These are phyloP conservation scores for Spea bombifrons DNA, from an alignment of 2,113 vertebrate species.

Conservation along the genomic window DNA sequence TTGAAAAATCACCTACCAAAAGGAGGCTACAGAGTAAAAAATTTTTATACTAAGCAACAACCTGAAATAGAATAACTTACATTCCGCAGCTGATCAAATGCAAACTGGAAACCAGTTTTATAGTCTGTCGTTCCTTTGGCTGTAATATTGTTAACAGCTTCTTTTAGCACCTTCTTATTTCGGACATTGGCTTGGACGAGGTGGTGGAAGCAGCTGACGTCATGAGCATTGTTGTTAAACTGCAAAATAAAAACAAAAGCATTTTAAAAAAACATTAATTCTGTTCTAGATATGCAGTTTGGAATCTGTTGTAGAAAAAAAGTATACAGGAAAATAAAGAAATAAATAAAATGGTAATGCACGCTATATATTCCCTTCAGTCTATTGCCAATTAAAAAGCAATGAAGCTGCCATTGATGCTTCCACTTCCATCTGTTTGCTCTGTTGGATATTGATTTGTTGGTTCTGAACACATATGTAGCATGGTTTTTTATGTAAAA, in stretches of 20 bases:
- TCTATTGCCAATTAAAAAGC: slow-evolving; percentile 36
- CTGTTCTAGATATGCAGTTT: not conserved
- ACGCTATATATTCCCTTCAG: slow-evolving; percentile 16
- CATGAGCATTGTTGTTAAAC: slow-evolving; percentile 95
- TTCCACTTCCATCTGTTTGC: slow-evolving; percentile 36
- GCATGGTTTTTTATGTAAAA: slow-evolving; percentile 21
- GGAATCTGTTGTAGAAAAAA: slow-evolving; percentile 3
- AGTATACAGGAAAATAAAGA: not conserved
- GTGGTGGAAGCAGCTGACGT: slow-evolving; percentile 92
- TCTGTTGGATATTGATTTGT: slow-evolving; percentile 41
- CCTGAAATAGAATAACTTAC: slow-evolving; percentile 68
- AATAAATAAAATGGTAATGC: not conserved
- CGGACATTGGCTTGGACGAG: slow-evolving; percentile 97
- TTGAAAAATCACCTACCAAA: too few species aligned
- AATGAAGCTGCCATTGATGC: slow-evolving; percentile 24
- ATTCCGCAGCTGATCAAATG: slow-evolving; percentile 89
- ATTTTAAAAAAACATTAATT: not conserved
- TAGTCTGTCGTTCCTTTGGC: slow-evolving; percentile 98
- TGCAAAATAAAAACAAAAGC: slow-evolving; percentile 55
- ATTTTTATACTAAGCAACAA: not conserved
- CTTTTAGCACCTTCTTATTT: slow-evolving; percentile 97
- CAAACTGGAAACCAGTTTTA: slow-evolving; percentile 95
- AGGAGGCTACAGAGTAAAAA: too few species aligned
- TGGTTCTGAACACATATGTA: slow-evolving; percentile 39
- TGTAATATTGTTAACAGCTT: slow-evolving; percentile 90